Percentiles rank a stretch among this genome's conserved stretches.
Evolutionary conservation across 2,888 invertebrate genomes (phyloP).

Genomic region (Acanthosepion esculentum): DNA sequence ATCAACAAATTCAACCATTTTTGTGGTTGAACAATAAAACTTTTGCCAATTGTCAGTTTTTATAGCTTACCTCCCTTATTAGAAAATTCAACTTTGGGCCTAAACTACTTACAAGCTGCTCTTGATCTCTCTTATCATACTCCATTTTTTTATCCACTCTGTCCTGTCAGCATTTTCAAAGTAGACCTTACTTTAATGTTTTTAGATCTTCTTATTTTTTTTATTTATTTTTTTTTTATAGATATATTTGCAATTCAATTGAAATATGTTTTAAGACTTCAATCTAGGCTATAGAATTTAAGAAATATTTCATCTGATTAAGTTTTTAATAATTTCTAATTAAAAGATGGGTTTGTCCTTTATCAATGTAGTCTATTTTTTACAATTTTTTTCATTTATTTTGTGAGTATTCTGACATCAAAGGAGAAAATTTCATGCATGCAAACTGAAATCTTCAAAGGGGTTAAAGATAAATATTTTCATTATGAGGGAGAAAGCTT

Average conservation of each 20-base stretch:
- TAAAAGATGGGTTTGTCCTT: neutral
- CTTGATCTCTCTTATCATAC: neutral
- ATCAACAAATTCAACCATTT: neutral
- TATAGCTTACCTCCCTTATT: neutral
- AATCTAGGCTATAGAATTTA: neutral
- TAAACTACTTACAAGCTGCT: neutral
- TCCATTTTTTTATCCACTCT: too few relatives aligned
- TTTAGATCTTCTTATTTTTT: neutral
- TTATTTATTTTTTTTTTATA: neutral
- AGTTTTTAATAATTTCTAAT: neutral
- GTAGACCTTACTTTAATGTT: neutral
- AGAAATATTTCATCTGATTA: neutral
- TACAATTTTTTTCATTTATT: neutral
- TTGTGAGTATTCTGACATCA: neutral
- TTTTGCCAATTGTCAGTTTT: neutral
- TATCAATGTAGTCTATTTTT: neutral
- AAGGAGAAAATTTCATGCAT: neutral
- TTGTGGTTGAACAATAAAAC: neutral
- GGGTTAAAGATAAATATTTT: neutral
- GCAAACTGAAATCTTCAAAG: neutral
- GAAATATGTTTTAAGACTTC: neutral
- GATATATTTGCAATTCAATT: neutral
- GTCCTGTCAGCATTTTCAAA: neutral
- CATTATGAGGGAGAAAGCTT: constrained; percentile 6
- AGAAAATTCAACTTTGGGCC: neutral